A percentile compares a stretch with the other conserved stretches of the same genome.
phyloP scores from a whole-genome alignment of 2,888 invertebrate species.

The Drosophila mettleri region DNA sequence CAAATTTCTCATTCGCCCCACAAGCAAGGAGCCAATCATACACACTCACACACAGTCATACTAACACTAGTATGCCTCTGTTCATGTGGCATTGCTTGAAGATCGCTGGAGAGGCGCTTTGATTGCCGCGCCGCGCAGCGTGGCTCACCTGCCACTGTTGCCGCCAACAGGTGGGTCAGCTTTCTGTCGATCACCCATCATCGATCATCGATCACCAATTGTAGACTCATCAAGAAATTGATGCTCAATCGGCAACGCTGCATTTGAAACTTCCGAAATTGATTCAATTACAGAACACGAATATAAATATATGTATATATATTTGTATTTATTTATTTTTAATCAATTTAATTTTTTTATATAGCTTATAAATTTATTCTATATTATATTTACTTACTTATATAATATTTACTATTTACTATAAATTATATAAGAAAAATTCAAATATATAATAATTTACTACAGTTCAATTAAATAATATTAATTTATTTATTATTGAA shows the following conservation, averaged over 20 bases:
- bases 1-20: conserved; percentile 54
- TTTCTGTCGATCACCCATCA: conserved; percentile 19
- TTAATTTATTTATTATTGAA: no score
- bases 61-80: conserved; percentile 1
- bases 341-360: not conserved
- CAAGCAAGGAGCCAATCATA: conserved; percentile 34
- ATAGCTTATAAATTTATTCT: no score
- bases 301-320: not conserved
- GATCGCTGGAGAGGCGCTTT: conserved; percentile 37
- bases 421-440: no score
- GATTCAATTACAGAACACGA: not conserved
- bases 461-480: no score
- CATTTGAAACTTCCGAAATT: not conserved
- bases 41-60: conserved; percentile 11
- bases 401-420: no score
- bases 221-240: conserved; percentile 7
- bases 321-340: not conserved
- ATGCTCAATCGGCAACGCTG: conserved; percentile 5
- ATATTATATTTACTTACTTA: no score
- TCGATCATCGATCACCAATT: conserved; percentile 20
- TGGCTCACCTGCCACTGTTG: conserved; percentile 47
- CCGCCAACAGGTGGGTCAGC: conserved; percentile 33
- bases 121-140: conserved; percentile 18
- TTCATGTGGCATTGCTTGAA: conserved; percentile 6
- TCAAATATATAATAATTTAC: no score